Evolutionary conservation across 2,888 invertebrate genomes (phyloP), one percentile per base, ranked within the genome.

Genomic region (Barypeithes pellucidus): DNA sequence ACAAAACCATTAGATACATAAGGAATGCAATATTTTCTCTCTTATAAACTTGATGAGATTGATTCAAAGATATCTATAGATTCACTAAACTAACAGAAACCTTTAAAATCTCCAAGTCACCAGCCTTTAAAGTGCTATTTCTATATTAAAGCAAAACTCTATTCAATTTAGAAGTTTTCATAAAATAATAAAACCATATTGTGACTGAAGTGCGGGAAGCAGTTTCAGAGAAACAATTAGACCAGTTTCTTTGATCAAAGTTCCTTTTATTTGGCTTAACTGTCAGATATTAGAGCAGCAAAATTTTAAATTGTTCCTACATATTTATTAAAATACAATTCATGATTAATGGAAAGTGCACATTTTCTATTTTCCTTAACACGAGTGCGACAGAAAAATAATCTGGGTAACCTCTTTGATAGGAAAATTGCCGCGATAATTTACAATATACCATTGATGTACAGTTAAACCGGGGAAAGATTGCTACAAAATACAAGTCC

Each of bases 151-250:
- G 3, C 3, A 22, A 3, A 29, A 54, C 24, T 54, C 11, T 36
- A 57, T 57, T 57, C 33, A n/a, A 33, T 57, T 57, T 33, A 57
- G 33, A 57, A 33, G 9, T 14, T 57, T 57, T 57, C 33, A 18
- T 33, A 33, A 57, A 50, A 20, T 7, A 50, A 50, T 50, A 50
- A 24, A 22, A 11, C 18, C 16, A 33, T 57, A 57, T 57, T 33
- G 18, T 33, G 2, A 29, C 52, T 29, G 8, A 33, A 57, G 33
- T 18, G 1, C 16, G 5, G 8, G 18, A 57, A 57, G 33, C 33
- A 16, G 11, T 57, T 57, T 8, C 54, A 11, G 33, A 33, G 11
- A 57, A 57, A 18, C 33, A 57, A 57, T 57, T 18, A 57, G 9
- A 14, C 16, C 33, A 57, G 54, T 57, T 57, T 16, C 33, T 16